phyloP scores from a whole-genome alignment of 2,113 vertebrate species.

The Hyaena hyaena region DNA sequence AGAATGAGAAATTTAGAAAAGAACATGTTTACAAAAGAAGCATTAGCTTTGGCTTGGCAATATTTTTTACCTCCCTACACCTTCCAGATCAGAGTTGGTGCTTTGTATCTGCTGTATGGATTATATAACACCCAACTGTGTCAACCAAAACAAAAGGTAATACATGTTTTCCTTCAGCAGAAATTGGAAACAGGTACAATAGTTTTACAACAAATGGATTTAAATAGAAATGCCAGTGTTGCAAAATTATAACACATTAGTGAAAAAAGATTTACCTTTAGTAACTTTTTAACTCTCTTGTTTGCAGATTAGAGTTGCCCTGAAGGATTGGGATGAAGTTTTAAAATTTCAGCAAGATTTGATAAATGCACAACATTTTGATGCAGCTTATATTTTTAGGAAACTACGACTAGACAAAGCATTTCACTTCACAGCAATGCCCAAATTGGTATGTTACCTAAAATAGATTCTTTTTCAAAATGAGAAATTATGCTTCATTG shows the following conservation, averaged over 20 bases:
- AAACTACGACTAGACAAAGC: slow-evolving; percentile 90
- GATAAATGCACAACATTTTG: slow-evolving; percentile 90
- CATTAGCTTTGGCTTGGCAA: slow-evolving; percentile 85
- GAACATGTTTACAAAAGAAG: slow-evolving; percentile 89
- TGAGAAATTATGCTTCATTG: not conserved
- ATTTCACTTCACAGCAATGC: slow-evolving; percentile 94
- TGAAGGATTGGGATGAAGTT: slow-evolving; percentile 94
- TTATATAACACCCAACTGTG: slow-evolving; percentile 90
- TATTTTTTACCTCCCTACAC: slow-evolving; percentile 93
- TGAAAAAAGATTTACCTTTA: not conserved
- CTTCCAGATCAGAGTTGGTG: slow-evolving; percentile 96
- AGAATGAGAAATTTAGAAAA: slow-evolving; percentile 85
- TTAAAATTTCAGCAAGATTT: slow-evolving; percentile 92
- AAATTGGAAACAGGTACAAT: not conserved
- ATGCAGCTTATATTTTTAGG: slow-evolving; percentile 90
- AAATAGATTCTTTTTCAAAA: slow-evolving; percentile 36
- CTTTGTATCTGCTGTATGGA: slow-evolving; percentile 94
- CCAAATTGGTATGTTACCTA: slow-evolving; percentile 87
- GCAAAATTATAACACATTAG: not conserved
- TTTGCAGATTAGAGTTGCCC: slow-evolving; percentile 91
- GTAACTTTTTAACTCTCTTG: not conserved
- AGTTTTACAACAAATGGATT: not conserved
- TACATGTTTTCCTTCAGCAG: not conserved
- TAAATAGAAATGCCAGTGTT: not conserved
- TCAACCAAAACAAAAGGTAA: slow-evolving; percentile 92